Conservation (phyloP, 2,888 invertebrate genomes). For the Chironomus riparius region DNA sequence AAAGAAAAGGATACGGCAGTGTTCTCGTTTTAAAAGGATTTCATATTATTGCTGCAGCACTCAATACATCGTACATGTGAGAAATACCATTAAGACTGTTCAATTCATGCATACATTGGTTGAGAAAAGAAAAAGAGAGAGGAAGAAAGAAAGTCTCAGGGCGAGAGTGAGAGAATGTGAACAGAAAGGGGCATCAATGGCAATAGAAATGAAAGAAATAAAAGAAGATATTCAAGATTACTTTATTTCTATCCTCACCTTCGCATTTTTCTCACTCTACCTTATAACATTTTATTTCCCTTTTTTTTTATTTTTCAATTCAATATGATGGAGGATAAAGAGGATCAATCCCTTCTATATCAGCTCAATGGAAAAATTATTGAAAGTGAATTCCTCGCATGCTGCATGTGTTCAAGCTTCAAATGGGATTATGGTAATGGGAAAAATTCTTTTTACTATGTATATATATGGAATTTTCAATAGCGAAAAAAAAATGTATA, state of each 20-base stretch:
- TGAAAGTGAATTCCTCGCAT: constrained; percentile 12
- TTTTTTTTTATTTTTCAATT: not conserved
- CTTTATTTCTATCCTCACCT: constrained; percentile 8
- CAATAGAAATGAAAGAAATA: too few relatives aligned
- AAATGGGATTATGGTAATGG: constrained; percentile 9
- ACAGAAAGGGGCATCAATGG: not conserved
- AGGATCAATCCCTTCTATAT: constrained; percentile 10
- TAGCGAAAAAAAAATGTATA: too few relatives aligned
- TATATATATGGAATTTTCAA: not conserved
- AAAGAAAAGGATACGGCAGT: not conserved
- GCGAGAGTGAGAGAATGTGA: not conserved
- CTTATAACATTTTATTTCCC: not conserved
- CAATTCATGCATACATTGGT: not conserved
- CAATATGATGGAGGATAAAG: constrained; percentile 9
- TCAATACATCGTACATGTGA: not conserved
- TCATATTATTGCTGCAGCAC: not conserved
- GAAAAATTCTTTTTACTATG: not conserved
- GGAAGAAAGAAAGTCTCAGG: not conserved
- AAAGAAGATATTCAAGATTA: constrained; percentile 4
- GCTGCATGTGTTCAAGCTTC: constrained; percentile 8
- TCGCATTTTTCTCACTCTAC: not conserved
- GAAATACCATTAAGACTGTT: constrained; percentile 8
- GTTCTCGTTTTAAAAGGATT: constrained; percentile 12
- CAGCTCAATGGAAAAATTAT: constrained; percentile 6
- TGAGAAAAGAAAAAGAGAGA: not conserved